Evolutionary conservation across 2,888 invertebrate genomes (phyloP), one percentile per base, ranked within the genome.

Genomic region (Trichacis sp.): DNA sequence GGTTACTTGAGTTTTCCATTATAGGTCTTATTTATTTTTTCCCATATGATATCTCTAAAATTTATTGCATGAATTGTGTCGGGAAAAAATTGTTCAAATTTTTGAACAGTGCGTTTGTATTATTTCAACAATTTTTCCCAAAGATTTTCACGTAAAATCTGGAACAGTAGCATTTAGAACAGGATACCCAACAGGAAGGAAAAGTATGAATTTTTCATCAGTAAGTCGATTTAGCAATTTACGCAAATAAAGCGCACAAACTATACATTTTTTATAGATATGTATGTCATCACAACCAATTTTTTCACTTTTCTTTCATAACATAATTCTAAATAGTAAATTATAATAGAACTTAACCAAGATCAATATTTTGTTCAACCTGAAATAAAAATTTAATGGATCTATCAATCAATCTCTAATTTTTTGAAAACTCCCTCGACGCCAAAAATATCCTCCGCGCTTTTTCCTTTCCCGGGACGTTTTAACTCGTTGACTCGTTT

Each of bases 161-260:
- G 96, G 96, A 0, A 96, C 92, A 0, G 88, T 89, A 61, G 94
- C 91, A 46, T 91, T 88, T n/a, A 88, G 81, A 1, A 92, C 88
- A 0, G 96, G 93, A 85, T 92, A 93, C 0, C 97, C 97, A 0
- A 97, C 90, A 0, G 97, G 96, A 11, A 97, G 85, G 3, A 97
- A 87, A 0, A 96, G 87, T 4, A 92, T 88, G 18, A 96, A 85
- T 71, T 95, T 93, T 82, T 97, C 97, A 75, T 92, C 91, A 0
- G 80, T 73, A 0, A 96, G 96, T 50, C 97, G 87, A n/a, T 88
- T 86, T 1, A 97, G 87, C 4, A 97, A 87, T 15, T 85, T 84
- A 9, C 94, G 87, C 17, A 97, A 86, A 0, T 93, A 91, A 1
- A 94, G 91, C 8, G 95, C 95, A 84, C 96, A 95, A 83, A n/a